These are phyloP conservation scores for Thymelicus lineola DNA, from an alignment of 2,888 invertebrate species.

Conservation along the genomic window DNA sequence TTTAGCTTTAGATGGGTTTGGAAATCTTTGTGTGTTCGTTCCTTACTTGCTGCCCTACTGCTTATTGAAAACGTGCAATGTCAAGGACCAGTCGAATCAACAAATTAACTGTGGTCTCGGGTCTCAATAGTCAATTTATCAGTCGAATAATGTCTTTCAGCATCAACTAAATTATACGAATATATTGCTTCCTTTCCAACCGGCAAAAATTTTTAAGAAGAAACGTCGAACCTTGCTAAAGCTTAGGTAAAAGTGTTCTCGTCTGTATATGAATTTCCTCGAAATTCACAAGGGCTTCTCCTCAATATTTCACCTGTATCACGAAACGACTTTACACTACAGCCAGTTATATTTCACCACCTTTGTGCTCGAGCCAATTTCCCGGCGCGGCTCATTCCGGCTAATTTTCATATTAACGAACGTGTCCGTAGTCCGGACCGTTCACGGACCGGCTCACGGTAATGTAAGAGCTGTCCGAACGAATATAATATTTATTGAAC, in stretches of 20 bases:
- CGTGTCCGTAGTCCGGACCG: constrained; percentile 54
- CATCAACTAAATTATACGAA: no score
- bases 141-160: no score
- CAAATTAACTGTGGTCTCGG: no score
- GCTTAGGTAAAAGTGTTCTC: background rate
- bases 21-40: no score
- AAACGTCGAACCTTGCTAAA: background rate
- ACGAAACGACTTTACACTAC: constrained; percentile 8
- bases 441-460: constrained; percentile 40
- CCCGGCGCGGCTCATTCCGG: constrained; percentile 53
- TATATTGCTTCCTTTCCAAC: no score
- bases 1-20: no score
- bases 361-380: constrained; percentile 53
- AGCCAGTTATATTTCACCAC: constrained; percentile 7
- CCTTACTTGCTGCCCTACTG: no score
- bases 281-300: background rate
- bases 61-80: no score
- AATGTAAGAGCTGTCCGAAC: constrained; percentile 36
- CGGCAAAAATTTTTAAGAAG: no score
- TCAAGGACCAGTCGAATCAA: no score
- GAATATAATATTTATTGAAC: constrained; percentile 33
- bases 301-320: constrained; percentile 9
- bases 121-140: no score
- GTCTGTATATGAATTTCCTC: background rate
- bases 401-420: constrained; percentile 68